These are phyloP conservation scores for Mohoua ochrocephala DNA, from an alignment of 2,113 vertebrate genomes.

Conservation along the genomic window DNA sequence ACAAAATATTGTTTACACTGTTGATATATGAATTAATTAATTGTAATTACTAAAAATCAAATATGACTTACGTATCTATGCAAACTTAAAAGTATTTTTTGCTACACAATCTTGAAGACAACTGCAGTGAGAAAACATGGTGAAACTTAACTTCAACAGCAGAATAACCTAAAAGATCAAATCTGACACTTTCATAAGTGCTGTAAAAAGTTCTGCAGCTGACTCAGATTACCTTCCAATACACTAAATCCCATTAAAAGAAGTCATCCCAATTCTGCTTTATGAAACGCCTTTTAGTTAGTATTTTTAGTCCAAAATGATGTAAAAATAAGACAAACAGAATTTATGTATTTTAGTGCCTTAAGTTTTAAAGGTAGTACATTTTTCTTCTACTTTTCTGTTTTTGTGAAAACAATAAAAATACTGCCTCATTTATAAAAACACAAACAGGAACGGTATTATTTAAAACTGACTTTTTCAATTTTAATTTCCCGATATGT, in stretches of 20 bases:
- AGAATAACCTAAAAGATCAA: neutral
- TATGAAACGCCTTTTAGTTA: neutral
- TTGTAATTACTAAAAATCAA: neutral
- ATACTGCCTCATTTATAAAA: neutral
- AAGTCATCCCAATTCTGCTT: neutral
- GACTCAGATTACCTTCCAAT: neutral
- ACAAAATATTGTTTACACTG: neutral
- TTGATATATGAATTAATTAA: neutral
- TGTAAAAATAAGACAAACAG: neutral
- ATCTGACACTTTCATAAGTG: neutral
- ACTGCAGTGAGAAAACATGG: neutral
- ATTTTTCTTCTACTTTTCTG: neutral
- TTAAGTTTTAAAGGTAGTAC: neutral
- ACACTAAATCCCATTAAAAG: neutral
- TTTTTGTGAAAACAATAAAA: neutral
- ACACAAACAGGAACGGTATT: neutral
- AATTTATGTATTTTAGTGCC: neutral
- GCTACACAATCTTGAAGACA: neutral
- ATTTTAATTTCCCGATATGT: constrained; percentile 80
- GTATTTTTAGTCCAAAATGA: neutral
- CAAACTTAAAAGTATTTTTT: neutral
- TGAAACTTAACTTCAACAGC: neutral
- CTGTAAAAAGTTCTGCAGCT: neutral
- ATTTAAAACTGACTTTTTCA: constrained; percentile 80
- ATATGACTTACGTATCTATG: neutral